These are phyloP conservation scores for Phorcus lineatus DNA, from an alignment of 2,888 invertebrate species.

Conservation along the genomic window DNA sequence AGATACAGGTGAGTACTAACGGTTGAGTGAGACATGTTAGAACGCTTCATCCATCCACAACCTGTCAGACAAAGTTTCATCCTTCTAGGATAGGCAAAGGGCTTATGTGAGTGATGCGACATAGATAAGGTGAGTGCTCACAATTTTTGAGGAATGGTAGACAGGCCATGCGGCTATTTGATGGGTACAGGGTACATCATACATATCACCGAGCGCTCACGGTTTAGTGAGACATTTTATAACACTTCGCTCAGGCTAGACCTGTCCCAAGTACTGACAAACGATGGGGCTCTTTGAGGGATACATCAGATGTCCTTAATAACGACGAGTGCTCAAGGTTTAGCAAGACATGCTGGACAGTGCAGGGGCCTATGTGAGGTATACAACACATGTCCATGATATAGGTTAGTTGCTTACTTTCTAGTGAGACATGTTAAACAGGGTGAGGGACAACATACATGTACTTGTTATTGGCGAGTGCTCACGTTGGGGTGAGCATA, in stretches of 20 bases:
- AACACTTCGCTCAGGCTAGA: slow-evolving; percentile 32
- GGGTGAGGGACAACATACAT: too few relatives aligned
- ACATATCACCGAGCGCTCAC: slow-evolving; percentile 5
- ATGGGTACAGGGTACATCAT: slow-evolving; percentile 24
- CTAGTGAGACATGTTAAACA: neutral
- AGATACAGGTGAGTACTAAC: slow-evolving; percentile 23
- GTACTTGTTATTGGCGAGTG: too few relatives aligned
- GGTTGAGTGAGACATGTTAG: neutral
- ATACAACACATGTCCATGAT: slow-evolving; percentile 24
- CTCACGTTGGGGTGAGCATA: too few relatives aligned
- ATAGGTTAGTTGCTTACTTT: neutral
- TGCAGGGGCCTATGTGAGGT: slow-evolving; percentile 25
- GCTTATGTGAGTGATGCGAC: slow-evolving; percentile 29
- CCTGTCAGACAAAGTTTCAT: slow-evolving; percentile 36
- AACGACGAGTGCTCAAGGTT: slow-evolving; percentile 19
- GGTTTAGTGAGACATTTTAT: neutral
- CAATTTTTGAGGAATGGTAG: slow-evolving; percentile 29
- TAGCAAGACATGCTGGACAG: too few relatives aligned
- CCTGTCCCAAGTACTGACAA: slow-evolving; percentile 28
- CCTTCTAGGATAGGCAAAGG: slow-evolving; percentile 28
- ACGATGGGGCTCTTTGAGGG: slow-evolving; percentile 24
- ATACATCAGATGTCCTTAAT: slow-evolving; percentile 24
- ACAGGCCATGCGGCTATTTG: slow-evolving; percentile 24
- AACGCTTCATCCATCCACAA: slow-evolving; percentile 34
- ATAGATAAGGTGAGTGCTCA: slow-evolving; percentile 25